Base-by-base conservation (phyloP, 1,140 invertebrate genomes). In the Nasonia giraulti region DNA sequence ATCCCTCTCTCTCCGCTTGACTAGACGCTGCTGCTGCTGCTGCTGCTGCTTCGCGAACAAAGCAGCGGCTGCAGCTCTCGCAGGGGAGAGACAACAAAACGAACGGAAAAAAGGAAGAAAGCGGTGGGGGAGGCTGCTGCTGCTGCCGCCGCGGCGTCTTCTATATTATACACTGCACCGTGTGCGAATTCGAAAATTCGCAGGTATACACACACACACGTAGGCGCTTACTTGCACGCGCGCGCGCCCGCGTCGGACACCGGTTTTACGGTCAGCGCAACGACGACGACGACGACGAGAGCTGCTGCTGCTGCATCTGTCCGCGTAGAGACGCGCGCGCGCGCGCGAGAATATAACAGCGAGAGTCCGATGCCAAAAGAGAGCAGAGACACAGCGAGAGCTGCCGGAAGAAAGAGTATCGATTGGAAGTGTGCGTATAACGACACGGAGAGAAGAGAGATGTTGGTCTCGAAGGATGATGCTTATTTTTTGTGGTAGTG, bases 21-120 rank as follows among this genome's bases (percentile, higher is more conserved):
- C 73, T 68, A 73, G 73, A 23, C 83, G 84, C 85, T 77, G 85
- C 80, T 14, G 75, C 83, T 83, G 62, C 27, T 83, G 62, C 27
- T 27, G 27, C 80, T 83, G 75, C 76, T 69, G 85, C 84, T 84
- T 82, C 82, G 86, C 86, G 87, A 85, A 88, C 87, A 87, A 88
- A 87, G 85, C 23, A 55, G 2, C 20, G 62, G 11, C 40, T 62
- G 81, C 55, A n/a, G 23, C 50, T 23, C 78, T 75, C 23, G 31
- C 31, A 83, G 47, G 55, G 23, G n/a, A 78, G 74, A n/a, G 31
- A 11, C 14, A 62, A 50, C 47, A 50, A 37, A 37, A 50, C 55
- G 20, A n/a, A n/a, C 40, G 23, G 69, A 12, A 68, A 79, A 82
- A 27, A 81, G 80, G 37, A 71, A 84, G 82, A 85, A 85, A 31